Conservation (phyloP, 1,140 invertebrate species). For the Hyphantria cunea region DNA sequence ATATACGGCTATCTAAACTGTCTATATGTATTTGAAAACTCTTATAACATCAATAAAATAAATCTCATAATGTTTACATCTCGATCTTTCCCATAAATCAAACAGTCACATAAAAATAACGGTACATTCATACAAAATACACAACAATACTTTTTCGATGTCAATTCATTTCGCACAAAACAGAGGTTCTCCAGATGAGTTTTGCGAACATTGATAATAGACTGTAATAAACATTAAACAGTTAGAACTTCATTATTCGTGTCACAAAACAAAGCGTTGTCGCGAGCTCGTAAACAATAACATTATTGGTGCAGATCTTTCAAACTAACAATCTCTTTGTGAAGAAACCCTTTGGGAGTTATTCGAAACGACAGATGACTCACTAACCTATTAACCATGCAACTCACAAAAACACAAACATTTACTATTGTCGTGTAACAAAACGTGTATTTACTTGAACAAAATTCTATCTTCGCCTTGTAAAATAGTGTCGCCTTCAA, state of each 20-base stretch:
- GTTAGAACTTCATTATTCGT: constrained; percentile 43
- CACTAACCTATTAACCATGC: constrained; percentile 38
- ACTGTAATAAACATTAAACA: constrained; percentile 44
- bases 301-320: constrained; percentile 31
- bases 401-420: constrained; percentile 27
- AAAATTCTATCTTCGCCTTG: not conserved
- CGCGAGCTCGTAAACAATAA: constrained; percentile 30
- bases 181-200: no score
- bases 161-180: constrained; percentile 16
- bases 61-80: constrained; percentile 22
- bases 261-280: constrained; percentile 39
- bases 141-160: constrained; percentile 7
- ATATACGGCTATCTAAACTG: constrained; percentile 9
- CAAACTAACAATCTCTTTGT: constrained; percentile 8
- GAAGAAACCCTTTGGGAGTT: constrained; percentile 26
- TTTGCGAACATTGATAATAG: constrained; percentile 31
- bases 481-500: no score
- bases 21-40: constrained; percentile 14
- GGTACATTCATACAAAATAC: no score
- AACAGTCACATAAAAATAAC: constrained; percentile 22
- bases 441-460: constrained; percentile 1
- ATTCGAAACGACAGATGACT: constrained; percentile 37
- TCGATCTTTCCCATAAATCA: constrained; percentile 28
- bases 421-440: constrained; percentile 15
- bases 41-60: constrained; percentile 13